These are phyloP conservation scores for Drosophila ohnishii DNA, from an alignment of 1,140 invertebrate species.

Conservation along the genomic window DNA sequence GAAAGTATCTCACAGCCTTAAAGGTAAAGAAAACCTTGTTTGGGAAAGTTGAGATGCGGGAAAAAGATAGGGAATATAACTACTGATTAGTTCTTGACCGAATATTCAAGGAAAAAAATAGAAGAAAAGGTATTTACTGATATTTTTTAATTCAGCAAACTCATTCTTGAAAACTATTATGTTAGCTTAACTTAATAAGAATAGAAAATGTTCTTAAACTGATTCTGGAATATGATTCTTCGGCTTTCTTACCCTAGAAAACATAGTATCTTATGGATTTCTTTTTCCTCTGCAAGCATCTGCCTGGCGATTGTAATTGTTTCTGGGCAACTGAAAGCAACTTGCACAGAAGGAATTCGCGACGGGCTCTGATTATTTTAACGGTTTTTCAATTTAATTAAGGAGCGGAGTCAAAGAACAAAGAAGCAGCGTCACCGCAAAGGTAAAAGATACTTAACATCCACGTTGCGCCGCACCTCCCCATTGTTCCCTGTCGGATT, in stretches of 20 bases:
- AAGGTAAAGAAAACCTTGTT: slow-evolving; percentile 54
- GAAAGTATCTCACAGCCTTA: slow-evolving; percentile 59
- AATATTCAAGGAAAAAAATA: neutral
- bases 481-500: slow-evolving; percentile 7
- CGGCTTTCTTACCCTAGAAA: too few species aligned
- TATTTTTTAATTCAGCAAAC: neutral
- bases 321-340: slow-evolving; percentile 25
- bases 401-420: slow-evolving; percentile 42
- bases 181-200: neutral
- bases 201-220: neutral
- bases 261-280: neutral
- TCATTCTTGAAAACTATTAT: neutral
- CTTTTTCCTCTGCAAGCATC: neutral
- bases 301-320: slow-evolving; percentile 34
- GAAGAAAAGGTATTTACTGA: neutral
- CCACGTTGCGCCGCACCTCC: slow-evolving; percentile 18
- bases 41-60: neutral
- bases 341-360: slow-evolving; percentile 58
- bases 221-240: neutral
- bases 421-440: slow-evolving; percentile 44
- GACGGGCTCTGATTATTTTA: slow-evolving; percentile 61
- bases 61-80: neutral
- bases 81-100: neutral
- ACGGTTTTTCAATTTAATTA: slow-evolving; percentile 76
- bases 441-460: slow-evolving; percentile 49